Base-by-base conservation (phyloP, 35 echinoderm and acorn worm species). In the Apostichopus californicus region DNA sequence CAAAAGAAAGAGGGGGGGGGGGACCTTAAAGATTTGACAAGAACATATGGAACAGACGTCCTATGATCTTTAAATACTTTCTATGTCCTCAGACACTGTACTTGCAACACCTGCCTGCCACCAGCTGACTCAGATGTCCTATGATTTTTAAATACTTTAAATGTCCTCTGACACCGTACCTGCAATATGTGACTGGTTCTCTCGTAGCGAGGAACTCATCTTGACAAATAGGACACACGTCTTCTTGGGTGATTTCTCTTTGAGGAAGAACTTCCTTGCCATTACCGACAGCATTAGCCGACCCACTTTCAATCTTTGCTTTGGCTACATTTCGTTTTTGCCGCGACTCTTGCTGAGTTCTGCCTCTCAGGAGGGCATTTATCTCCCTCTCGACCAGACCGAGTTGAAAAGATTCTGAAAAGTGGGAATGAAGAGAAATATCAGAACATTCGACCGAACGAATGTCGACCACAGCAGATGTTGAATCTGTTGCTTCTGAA, bases 161-260 rank as follows among this genome's bases (percentile, higher is more conserved):
- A 7, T 82, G 52, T 46, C 80, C 28, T 82, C 46, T 82, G 80
- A 82, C 80, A 46, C 17, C 2, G 68, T 93, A 98, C 96, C 96
- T 92, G 91, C 96, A 98, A 78, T 94, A 98, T 2, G 96, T 98
- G n/a, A 98, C 96, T 80, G 96, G 92, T 82, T 98, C 96, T 59
- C 94, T 86, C 60, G 90, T 92, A 26, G 81, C 93, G 12, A 98
- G 90, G 24, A 98, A 90, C 77, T 98, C 96, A 92, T 98, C 96
- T 78, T 98, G 96, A 81, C 96, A 98, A 61, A 98, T 98, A 8
- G 96, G 96, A 28, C 96, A 98, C 3, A 96, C 94, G 91, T 98
- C 96, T 17, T 98, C 96, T 78, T 90, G 90, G 1, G 96, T 96
- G 82, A 98, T 98, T 65, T 93, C 92, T 86, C 94, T 92, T 87